These are phyloP conservation scores for Muraenolepis orangiensis DNA, from an alignment of 2,797 vertebrate species.

Conservation along the genomic window DNA sequence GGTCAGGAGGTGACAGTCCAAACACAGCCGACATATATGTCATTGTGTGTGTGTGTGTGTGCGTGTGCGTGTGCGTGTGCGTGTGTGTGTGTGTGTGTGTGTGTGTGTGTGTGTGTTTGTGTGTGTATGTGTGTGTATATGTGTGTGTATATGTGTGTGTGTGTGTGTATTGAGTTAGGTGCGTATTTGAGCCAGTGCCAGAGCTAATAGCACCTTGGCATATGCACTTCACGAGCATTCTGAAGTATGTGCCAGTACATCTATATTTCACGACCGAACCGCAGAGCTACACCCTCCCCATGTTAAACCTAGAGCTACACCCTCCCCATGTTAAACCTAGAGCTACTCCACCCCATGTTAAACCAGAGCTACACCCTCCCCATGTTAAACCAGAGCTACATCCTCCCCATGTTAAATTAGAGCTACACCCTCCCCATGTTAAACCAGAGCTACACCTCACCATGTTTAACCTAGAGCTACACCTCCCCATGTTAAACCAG, in stretches of 20 bases:
- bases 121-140: too few relatives aligned
- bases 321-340: slow-evolving; percentile 34
- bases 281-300: slow-evolving; percentile 3
- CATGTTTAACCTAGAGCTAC: too few relatives aligned
- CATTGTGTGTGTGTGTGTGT: slow-evolving; percentile 12
- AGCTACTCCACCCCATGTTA: slow-evolving; percentile 27
- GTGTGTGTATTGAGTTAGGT: slow-evolving; percentile 3
- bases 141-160: slow-evolving; percentile 12
- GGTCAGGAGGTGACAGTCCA: slow-evolving; percentile 35
- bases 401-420: slow-evolving; percentile 34
- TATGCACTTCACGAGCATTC: slow-evolving; percentile 20
- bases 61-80: slow-evolving; percentile 17
- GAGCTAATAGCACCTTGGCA: slow-evolving; percentile 30
- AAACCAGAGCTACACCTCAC: too few relatives aligned
- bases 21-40: slow-evolving; percentile 5
- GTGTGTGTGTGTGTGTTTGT: too few relatives aligned
- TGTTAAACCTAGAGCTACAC: too few relatives aligned
- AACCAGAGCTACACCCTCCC: slow-evolving; percentile 26
- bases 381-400: slow-evolving; percentile 36
- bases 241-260: slow-evolving; percentile 32
- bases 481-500: slow-evolving; percentile 35
- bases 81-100: slow-evolving; percentile 5
- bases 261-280: slow-evolving; percentile 37
- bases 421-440: slow-evolving; percentile 26
- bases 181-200: slow-evolving; percentile 14